phyloP scores from a whole-genome alignment of 1,140 invertebrate species.

The Hyposmocoma kahamanoa region DNA sequence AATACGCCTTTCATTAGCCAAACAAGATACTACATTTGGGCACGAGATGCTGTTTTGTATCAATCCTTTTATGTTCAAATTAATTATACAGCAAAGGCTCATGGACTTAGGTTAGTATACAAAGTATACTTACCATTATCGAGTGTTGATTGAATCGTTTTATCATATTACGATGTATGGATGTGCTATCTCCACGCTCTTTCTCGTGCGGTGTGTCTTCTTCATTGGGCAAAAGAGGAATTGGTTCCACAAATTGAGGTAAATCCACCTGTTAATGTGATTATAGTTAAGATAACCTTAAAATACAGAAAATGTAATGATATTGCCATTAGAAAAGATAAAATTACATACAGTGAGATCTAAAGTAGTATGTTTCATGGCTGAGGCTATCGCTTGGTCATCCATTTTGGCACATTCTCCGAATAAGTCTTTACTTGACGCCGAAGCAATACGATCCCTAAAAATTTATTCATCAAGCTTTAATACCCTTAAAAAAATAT shows the following conservation, averaged over 20 bases:
- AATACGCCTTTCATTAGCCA: too few relatives aligned
- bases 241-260: conserved; percentile 84
- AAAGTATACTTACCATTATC: conserved; percentile 78
- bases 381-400: conserved; percentile 88
- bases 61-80: too few relatives aligned
- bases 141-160: conserved; percentile 98
- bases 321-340: too few relatives aligned
- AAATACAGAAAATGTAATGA: neutral
- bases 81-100: too few relatives aligned
- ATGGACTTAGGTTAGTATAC: too few relatives aligned
- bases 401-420: conserved; percentile 97
- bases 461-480: conserved; percentile 14
- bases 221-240: conserved; percentile 80
- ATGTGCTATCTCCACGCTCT: conserved; percentile 78
- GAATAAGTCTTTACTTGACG: conserved; percentile 94
- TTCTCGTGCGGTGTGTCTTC: conserved; percentile 75
- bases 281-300: neutral
- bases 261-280: conserved; percentile 85
- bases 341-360: conserved; percentile 55
- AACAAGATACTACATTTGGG: too few relatives aligned
- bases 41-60: too few relatives aligned
- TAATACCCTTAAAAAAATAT: conserved; percentile 7
- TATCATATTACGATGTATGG: conserved; percentile 94
- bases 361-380: conserved; percentile 74
- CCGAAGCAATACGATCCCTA: conserved; percentile 89